phyloP scores from a whole-genome alignment of 2,797 vertebrate genomes.

The Pseudomugil tenellus region DNA sequence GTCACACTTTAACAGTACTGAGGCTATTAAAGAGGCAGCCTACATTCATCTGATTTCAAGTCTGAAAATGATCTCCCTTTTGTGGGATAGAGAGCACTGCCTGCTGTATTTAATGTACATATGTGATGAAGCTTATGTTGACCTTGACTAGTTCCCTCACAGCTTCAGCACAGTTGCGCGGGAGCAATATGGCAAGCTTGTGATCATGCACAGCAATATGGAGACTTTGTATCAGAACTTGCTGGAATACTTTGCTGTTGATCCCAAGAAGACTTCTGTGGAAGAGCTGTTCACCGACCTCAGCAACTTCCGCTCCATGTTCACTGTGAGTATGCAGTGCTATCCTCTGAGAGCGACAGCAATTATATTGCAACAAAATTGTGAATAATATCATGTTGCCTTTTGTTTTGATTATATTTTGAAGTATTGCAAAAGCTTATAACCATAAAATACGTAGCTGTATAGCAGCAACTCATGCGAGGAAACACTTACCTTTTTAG shows the following conservation, averaged over 20 bases:
- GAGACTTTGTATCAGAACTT: slow-evolving; percentile 87
- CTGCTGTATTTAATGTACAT: slow-evolving; percentile 12
- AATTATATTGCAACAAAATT: neutral
- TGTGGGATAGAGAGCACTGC: neutral
- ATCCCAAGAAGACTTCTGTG: slow-evolving; percentile 93
- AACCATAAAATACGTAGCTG: neutral
- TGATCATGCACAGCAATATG: slow-evolving; percentile 90
- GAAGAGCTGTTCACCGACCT: slow-evolving; percentile 95
- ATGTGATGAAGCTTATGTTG: slow-evolving; percentile 24
- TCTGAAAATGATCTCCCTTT: neutral
- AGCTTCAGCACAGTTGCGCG: slow-evolving; percentile 88
- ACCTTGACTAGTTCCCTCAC: slow-evolving; percentile 81
- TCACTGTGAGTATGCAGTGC: slow-evolving; percentile 83
- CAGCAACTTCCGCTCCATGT: slow-evolving; percentile 94
- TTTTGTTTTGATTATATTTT: neutral
- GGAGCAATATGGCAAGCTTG: slow-evolving; percentile 90
- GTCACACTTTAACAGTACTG: slow-evolving; percentile 29
- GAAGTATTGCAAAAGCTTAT: neutral
- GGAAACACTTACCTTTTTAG: neutral
- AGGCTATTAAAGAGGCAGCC: slow-evolving; percentile 25
- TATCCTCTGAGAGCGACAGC: neutral
- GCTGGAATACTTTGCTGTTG: slow-evolving; percentile 89
- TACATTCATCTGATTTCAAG: slow-evolving; percentile 25
- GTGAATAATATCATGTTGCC: neutral
- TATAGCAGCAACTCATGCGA: neutral